These are phyloP conservation scores for Apamea sordens DNA, from an alignment of 2,888 invertebrate genomes.

Conservation along the genomic window DNA sequence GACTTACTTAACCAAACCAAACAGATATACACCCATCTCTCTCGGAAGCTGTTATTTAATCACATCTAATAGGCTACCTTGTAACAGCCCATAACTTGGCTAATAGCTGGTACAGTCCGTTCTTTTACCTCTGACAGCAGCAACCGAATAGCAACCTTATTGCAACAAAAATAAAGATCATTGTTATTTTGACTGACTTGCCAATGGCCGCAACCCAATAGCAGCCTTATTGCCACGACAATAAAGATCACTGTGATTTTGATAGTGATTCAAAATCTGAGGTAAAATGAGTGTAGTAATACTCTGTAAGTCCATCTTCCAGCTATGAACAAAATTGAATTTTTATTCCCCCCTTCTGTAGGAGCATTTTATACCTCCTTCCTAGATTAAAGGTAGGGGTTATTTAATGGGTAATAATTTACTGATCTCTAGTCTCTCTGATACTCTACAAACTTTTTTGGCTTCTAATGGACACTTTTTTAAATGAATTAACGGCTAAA, in stretches of 20 bases:
- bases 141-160: background rate
- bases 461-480: background rate
- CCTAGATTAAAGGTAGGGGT: constrained; percentile 8
- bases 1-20: background rate
- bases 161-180: background rate
- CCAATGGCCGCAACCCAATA: too few species aligned
- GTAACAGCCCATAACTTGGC: constrained; percentile 33
- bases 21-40: background rate
- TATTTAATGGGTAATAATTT: constrained; percentile 31
- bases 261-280: background rate
- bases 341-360: constrained; percentile 6
- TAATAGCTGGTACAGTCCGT: constrained; percentile 25
- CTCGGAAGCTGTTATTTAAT: constrained; percentile 23
- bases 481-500: background rate
- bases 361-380: background rate
- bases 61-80: constrained; percentile 29
- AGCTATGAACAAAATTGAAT: constrained; percentile 46
- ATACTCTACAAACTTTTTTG: background rate
- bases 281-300: constrained; percentile 23
- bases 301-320: constrained; percentile 33
- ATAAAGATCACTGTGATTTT: background rate
- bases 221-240: background rate
- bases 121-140: background rate
- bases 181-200: background rate
- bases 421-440: background rate